Percentiles rank a stretch among this genome's conserved stretches.
Evolutionary conservation across 2,888 invertebrate genomes (phyloP).

Genomic region (Trachelus troglodyta): DNA sequence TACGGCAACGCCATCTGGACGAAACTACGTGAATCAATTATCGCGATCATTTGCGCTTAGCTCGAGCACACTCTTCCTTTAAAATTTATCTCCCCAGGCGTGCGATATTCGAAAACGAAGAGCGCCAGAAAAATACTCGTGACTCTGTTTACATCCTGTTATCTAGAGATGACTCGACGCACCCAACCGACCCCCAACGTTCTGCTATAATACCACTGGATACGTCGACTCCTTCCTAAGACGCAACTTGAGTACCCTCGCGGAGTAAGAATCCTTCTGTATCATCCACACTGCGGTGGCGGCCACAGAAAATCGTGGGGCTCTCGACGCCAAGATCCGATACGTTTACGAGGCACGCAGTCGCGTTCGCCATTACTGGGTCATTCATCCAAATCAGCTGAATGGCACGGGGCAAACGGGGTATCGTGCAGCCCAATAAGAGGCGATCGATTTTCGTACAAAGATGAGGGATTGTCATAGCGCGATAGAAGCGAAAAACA

Average conservation of each 20-base stretch:
- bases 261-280: background rate
- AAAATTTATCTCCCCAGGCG: background rate
- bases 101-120: background rate
- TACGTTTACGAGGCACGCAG: background rate
- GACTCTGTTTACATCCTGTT: constrained; percentile 13
- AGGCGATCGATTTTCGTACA: background rate
- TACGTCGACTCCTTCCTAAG: background rate
- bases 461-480: background rate
- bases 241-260: background rate
- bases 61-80: background rate
- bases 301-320: background rate
- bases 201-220: background rate
- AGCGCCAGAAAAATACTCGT: background rate
- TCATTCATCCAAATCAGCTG: background rate
- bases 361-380: background rate
- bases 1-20: background rate
- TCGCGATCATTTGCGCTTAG: background rate
- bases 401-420: background rate
- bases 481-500: background rate
- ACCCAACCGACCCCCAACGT: constrained; percentile 2
- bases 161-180: constrained; percentile 12
- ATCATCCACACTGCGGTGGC: background rate
- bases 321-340: background rate
- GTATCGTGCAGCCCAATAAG: no score
- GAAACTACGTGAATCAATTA: background rate